phyloP scores from a whole-genome alignment of 2,888 invertebrate species.

The Pediacus dermestoides region DNA sequence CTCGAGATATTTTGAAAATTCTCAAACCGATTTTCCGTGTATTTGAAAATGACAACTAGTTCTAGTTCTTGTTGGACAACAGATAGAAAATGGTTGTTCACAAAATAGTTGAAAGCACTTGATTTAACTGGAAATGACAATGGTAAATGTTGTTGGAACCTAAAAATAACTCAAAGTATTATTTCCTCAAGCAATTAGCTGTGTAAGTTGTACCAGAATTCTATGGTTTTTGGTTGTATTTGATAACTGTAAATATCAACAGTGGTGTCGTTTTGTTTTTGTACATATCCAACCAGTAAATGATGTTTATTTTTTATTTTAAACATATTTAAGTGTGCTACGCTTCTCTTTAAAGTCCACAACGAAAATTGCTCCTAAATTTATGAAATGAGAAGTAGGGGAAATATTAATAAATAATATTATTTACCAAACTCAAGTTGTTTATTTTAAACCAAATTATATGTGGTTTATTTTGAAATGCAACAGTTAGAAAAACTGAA shows the following conservation, averaged over 20 bases:
- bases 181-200: too few species aligned
- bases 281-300: constrained; percentile 32
- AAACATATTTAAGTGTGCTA: constrained; percentile 34
- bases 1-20: constrained; percentile 34
- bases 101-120: constrained; percentile 34
- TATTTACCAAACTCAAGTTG: constrained; percentile 30
- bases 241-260: constrained; percentile 44
- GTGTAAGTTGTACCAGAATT: too few species aligned
- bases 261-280: constrained; percentile 19
- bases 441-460: constrained; percentile 41
- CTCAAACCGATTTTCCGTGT: constrained; percentile 30
- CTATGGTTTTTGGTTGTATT: constrained; percentile 25
- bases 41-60: constrained; percentile 37
- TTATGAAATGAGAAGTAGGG: constrained; percentile 9
- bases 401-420: too few species aligned
- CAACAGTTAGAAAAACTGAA: constrained; percentile 34
- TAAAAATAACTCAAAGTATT: constrained; percentile 16
- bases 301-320: constrained; percentile 33
- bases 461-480: constrained; percentile 29
- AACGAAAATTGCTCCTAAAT: constrained; percentile 27
- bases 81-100: constrained; percentile 35
- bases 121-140: too few species aligned
- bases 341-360: constrained; percentile 22
- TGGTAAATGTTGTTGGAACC: too few species aligned
- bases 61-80: constrained; percentile 37